Evolutionary conservation across 2,113 vertebrate genomes (phyloP), one percentile per base, ranked within the genome.

Genomic region (Sylvietta virens): DNA sequence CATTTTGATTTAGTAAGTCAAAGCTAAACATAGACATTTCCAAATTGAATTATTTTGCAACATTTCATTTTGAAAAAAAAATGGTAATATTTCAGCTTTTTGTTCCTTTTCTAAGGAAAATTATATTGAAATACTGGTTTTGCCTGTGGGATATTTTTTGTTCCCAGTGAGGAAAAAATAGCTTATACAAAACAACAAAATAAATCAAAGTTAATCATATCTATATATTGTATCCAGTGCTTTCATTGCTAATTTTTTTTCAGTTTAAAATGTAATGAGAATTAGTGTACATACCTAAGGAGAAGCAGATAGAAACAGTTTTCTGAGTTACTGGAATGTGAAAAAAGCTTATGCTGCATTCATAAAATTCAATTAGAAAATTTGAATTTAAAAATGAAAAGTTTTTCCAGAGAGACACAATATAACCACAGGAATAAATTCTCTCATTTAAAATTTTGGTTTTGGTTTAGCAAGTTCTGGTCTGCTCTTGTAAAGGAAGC

Each of bases 31-130:
- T 56, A 92, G 90, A 53, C 76, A 24, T 95, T 92, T 92, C 79
- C 60, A 88, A 94, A 95, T 35, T 73, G 74, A 95, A 90, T 96
- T 96, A 91, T 90, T 95, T 93, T 77, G 39, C 81, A 92, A 91
- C 79, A 48, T 83, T 88, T 88, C 9, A 51, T 91, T 79, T 54
- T 42, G 21, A 40, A 77, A 85, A 87, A 83, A 82, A 83, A 90
- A 82, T n/a, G 42, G 50, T 70, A 47, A 87, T 96, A 92, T 95
- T 97, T 95, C 81, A 91, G 60, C 42, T 83, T 93, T 91, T 94
- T 91, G 65, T 91, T 90, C 47, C 7, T 90, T 77, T 93, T 88
- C 74, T 80, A 80, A 88, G 54, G 66, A 94, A 86, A 94, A 92
- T 82, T 30, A 22, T 83, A 54, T 70, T 77, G 71, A 95, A 93